Base-by-base conservation (phyloP, 2,113 vertebrate species). In the Cebidichthys violaceus region DNA sequence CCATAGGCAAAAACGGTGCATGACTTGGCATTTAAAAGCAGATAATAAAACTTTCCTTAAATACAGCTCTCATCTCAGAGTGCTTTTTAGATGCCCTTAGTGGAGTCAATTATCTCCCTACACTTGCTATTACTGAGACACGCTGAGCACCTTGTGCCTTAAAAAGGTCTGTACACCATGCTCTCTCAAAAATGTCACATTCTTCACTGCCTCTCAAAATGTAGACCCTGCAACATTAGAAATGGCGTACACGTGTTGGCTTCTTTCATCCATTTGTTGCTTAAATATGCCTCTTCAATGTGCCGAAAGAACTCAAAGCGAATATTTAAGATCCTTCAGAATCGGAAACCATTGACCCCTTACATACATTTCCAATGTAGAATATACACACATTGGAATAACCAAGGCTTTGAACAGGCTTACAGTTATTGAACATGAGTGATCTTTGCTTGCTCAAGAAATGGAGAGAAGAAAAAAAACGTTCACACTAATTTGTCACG, bases 31-130 rank as follows among this genome's bases (percentile, higher is more conserved):
- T 95, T 94, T 94, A 90, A 87, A 87, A 86, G 88, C 81, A 91
- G 89, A 94, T 93, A 88, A 94, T 92, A 92, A 92, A 92, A 93
- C 82, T 91, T 90, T 86, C 84, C 84, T 94, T 94, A 91, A 93
- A 91, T 87, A 92, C 86, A 89, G 88, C 89, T 93, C 94, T 94
- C 91, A 93, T 95, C 93, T 91, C 86, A 77, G 87, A 95, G 93
- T 92, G 92, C 92, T 93, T 92, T 93, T 92, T 89, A 90, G 91
- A 91, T 92, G 88, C 87, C 90, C 87, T 91, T 82, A 93, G 92
- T 88, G 77, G 84, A 93, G 91, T 92, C 90, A 94, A 94, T 93
- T 94, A 94, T 94, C 92, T 93, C 90, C 88, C 85, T 85, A 85
- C 90, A 91, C 88, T 88, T 88, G 85, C 91, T 86, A 92, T 93